Evolutionary conservation across 2,797 vertebrate genomes (phyloP), one percentile per base, ranked within the genome.

Genomic region (Halcyon chelicuti): DNA sequence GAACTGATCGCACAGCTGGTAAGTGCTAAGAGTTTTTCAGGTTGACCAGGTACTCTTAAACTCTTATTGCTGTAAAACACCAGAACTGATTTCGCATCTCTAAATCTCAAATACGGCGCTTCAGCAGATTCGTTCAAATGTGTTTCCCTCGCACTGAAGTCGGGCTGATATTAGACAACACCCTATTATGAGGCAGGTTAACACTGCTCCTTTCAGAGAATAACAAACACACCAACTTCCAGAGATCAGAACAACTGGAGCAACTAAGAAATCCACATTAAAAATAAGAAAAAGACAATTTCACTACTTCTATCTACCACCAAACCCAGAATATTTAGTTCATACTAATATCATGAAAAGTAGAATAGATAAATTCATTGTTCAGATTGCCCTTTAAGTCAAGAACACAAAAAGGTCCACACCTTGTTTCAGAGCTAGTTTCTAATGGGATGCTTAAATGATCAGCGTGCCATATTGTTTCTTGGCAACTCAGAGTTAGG

Each of bases 151-250:
- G 52, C 28, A 44, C 2, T 73, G 26, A 73, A 79, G 28, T 25
- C 31, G 21, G 78, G 8, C 16, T 63, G 37, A 68, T 46, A 58
- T n/a, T 28, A 72, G 66, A 49, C 17, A 75, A 18, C 21, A 63
- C 3, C 16, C 6, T 1, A 1, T 70, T 78, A 25, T 11, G 18
- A 63, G 6, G 7, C 1, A 2, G 20, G 3, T 62, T 86, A 57
- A 74, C 4, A 20, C 35, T 55, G n/a, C 14, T 70, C 35, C 40
- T 86, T 75, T 86, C 62, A 49, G 7, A 39, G n/a, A 84, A 26
- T 13, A 89, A 10, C 46, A 73, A 26, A 25, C 23, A 78, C 39
- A 72, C 20, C 13, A 47, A 2, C n/a, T 87, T 73, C 60, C 66
- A 31, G 33, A 73, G 60, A 6, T 31, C 39, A 39, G 5, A 78